phyloP scores from a whole-genome alignment of 2,797 vertebrate genomes.

The Varecia variegata region DNA sequence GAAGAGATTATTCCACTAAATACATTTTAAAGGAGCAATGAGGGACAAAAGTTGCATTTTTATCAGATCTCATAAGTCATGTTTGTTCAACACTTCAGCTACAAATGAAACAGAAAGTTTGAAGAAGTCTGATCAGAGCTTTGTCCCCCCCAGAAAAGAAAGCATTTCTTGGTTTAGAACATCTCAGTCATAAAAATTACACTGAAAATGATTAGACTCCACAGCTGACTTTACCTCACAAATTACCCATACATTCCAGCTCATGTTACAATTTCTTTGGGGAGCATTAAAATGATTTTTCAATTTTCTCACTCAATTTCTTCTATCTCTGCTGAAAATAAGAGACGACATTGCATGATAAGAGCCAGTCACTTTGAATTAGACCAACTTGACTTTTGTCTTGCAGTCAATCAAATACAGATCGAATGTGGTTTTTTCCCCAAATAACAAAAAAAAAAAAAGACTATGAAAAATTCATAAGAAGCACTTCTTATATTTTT shows the following conservation, averaged over 20 bases:
- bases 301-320: constrained; percentile 72
- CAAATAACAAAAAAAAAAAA: neutral
- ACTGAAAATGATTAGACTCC: constrained; percentile 60
- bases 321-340: constrained; percentile 70
- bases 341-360: constrained; percentile 66
- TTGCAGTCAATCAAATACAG: constrained; percentile 45
- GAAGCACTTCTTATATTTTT: constrained; percentile 45
- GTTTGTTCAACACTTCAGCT: neutral
- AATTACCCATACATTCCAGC: constrained; percentile 29
- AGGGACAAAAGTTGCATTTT: neutral
- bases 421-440: neutral
- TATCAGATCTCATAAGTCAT: neutral
- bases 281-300: constrained; percentile 58
- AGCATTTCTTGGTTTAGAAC: constrained; percentile 28
- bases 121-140: constrained; percentile 2
- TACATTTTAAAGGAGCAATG: neutral
- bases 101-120: constrained; percentile 47
- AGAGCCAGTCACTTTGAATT: constrained; percentile 75
- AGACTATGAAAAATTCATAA: constrained; percentile 60
- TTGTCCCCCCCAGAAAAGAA: neutral
- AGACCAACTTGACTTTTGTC: constrained; percentile 29
- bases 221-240: constrained; percentile 59
- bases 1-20: neutral
- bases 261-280: constrained; percentile 57
- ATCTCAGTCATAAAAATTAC: constrained; percentile 47